Percentiles rank a stretch among this genome's conserved stretches.
Conservation (phyloP, 2,888 invertebrate species). For the Spisula solida region DNA sequence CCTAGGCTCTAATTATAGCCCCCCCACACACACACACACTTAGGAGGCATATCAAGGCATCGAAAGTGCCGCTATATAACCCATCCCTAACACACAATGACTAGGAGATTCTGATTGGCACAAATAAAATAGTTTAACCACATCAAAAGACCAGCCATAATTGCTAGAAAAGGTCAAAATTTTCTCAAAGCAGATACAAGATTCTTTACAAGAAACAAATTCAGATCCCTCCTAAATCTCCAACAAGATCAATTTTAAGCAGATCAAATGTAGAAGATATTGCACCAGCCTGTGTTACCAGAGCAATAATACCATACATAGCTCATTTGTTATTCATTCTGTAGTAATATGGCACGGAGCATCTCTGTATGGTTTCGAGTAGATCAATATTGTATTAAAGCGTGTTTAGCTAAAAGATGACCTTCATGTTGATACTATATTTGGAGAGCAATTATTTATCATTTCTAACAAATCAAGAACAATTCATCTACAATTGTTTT, state of each 20-base stretch:
- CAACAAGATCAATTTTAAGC: background rate
- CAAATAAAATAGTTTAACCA: background rate
- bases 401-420: background rate
- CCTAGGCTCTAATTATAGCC: too few relatives aligned
- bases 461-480: background rate
- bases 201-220: background rate
- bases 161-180: background rate
- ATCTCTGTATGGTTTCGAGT: background rate
- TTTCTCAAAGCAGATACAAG: background rate
- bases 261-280: background rate
- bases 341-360: background rate
- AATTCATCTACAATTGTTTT: background rate
- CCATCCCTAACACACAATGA: too few relatives aligned
- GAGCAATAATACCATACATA: background rate
- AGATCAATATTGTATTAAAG: background rate
- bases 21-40: too few relatives aligned
- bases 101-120: too few relatives aligned
- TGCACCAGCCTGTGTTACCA: background rate
- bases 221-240: background rate
- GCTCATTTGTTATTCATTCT: conserved; percentile 3
- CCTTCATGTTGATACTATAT: background rate
- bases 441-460: background rate
- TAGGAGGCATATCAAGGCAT: too few relatives aligned
- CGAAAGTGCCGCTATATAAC: too few relatives aligned
- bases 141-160: background rate